A percentile compares a stretch with the other conserved stretches of the same genome.
Conservation (phyloP, 2,888 invertebrate genomes). For the Thereva unica region DNA sequence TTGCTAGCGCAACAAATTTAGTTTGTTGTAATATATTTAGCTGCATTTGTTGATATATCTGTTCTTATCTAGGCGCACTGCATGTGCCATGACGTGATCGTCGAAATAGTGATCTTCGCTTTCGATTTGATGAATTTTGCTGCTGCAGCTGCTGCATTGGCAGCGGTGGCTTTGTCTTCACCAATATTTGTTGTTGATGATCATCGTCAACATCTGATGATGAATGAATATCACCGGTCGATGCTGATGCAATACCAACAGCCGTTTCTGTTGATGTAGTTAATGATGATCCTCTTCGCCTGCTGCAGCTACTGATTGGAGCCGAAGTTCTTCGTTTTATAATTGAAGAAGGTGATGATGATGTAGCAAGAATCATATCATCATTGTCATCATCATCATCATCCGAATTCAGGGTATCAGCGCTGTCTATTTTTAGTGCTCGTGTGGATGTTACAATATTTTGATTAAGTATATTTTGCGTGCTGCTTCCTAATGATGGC, state of each 20-base stretch:
- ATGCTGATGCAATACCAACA: constrained; percentile 29
- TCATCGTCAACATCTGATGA: constrained; percentile 31
- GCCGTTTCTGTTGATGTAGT: neutral
- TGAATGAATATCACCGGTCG: constrained; percentile 39
- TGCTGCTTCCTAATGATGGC: constrained; percentile 32
- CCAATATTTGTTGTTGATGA: constrained; percentile 28
- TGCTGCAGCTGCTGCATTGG: constrained; percentile 38
- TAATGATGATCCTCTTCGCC: constrained; percentile 29
- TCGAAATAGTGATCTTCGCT: constrained; percentile 29
- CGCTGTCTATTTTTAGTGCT: constrained; percentile 26
- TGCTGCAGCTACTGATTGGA: constrained; percentile 23
- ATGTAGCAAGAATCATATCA: neutral
- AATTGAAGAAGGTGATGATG: neutral
- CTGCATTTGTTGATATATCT: neutral
- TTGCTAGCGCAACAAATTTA: no score
- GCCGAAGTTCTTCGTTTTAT: constrained; percentile 26
- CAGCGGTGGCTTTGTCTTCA: constrained; percentile 39
- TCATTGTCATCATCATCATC: constrained; percentile 2
- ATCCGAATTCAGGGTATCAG: constrained; percentile 5
- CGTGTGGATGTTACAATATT: constrained; percentile 24
- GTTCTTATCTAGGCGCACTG: constrained; percentile 39
- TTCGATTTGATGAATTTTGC: constrained; percentile 2
- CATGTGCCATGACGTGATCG: constrained; percentile 37
- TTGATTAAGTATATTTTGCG: constrained; percentile 40
- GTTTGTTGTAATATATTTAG: neutral